Base-by-base conservation (phyloP, 2,797 vertebrate genomes). In the Falco rusticolus region DNA sequence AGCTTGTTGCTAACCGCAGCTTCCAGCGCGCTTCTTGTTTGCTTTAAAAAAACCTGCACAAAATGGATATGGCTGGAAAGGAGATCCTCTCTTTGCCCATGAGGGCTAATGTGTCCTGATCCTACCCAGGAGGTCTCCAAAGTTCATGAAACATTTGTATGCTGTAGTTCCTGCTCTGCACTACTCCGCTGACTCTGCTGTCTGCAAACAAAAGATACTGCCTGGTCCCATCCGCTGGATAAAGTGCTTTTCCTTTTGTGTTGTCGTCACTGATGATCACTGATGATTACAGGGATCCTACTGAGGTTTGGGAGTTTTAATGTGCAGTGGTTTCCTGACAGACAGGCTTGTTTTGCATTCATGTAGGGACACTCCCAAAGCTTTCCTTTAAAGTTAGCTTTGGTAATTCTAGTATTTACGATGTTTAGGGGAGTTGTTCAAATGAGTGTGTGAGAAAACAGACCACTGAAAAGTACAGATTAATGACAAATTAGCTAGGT, bases 401-500 rank as follows among this genome's bases (percentile, higher is more conserved):
- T 0, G 10, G 24, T 91, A 65, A 50, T 68, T 89, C 34, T 43
- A 9, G n/a, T 79, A 34, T 81, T 94, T 82, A 66, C 69, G 72
- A 84, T 95, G n/a, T 57, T 64, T 48, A 33, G 19, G 78, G 59
- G 39, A 86, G 39, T 70, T 9, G 1, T 82, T 76, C 53, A 64
- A n/a, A 66, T 71, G 84, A 87, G n/a, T n/a, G 48, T 7, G 31
- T 77, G 70, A 89, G 80, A 88, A 87, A 75, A 68, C 0, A 1
- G 41, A 45, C 61, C 15, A 5, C 54, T 65, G 61, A 50, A 81
- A 96, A 89, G 39, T 39, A 24, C 29, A 71, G 68, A 84, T 87
- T 94, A 83, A 43, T 68, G 78, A n/a, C 37, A 83, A 89, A 83
- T 93, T 64, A 91, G 79, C 39, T 69, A 50, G 81, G 76, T 81